Conservation (phyloP, 2,888 invertebrate genomes). For the Acleris literana region DNA sequence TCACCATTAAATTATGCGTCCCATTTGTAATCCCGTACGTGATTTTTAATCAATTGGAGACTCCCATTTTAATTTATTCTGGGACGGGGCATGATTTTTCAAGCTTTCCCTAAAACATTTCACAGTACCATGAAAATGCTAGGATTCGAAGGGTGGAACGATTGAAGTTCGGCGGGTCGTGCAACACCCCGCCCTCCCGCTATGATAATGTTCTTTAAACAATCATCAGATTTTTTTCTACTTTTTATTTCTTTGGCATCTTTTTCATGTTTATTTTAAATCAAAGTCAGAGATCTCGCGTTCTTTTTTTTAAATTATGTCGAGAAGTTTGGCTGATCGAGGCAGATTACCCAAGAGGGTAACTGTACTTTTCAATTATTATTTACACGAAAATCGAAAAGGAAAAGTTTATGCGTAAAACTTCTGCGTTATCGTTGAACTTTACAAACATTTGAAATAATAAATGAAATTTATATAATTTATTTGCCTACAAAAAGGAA, state of each 20-base stretch:
- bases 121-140: conserved; percentile 12
- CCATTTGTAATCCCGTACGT: conserved; percentile 3
- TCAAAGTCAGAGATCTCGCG: conserved; percentile 50
- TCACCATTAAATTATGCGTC: conserved; percentile 7
- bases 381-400: conserved; percentile 56
- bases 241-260: conserved; percentile 47
- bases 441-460: conserved; percentile 2
- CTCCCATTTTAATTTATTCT: conserved; percentile 23
- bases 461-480: conserved; percentile 37
- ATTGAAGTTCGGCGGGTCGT: conserved; percentile 53
- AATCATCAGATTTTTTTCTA: conserved; percentile 56
- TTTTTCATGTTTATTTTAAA: conserved; percentile 47
- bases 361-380: conserved; percentile 63
- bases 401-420: conserved; percentile 51
- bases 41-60: conserved; percentile 25
- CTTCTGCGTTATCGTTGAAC: background rate
- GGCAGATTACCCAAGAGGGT: conserved; percentile 40
- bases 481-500: conserved; percentile 45
- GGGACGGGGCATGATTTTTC: conserved; percentile 19
- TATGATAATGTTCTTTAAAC: conserved; percentile 59
- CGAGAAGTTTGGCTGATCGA: conserved; percentile 50
- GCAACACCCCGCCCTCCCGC: conserved; percentile 54
- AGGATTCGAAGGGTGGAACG: conserved; percentile 23
- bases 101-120: conserved; percentile 8
- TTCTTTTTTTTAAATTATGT: conserved; percentile 63